Percentiles rank a stretch among this genome's conserved stretches.
Conservation (phyloP, 2,113 vertebrate species). For the Alligator sinensis region DNA sequence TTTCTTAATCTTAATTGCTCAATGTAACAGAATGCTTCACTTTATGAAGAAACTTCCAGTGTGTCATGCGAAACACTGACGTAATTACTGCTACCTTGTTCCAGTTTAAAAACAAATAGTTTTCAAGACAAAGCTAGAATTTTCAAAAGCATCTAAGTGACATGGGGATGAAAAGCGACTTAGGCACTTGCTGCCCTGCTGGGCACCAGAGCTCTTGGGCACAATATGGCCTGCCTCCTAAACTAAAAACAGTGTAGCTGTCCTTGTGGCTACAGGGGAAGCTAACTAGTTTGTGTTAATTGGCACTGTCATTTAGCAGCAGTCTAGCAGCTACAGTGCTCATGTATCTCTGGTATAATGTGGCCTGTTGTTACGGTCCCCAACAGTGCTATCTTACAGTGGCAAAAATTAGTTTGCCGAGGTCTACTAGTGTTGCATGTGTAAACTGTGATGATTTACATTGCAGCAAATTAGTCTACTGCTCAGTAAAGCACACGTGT, state of each 20-base stretch:
- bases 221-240: background rate
- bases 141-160: background rate
- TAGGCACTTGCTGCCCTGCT: background rate
- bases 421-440: too few relatives aligned
- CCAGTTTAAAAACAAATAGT: background rate
- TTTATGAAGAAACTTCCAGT: background rate
- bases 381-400: too few relatives aligned
- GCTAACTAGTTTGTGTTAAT: background rate
- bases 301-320: too few relatives aligned
- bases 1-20: constrained; percentile 7
- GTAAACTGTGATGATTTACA: too few relatives aligned
- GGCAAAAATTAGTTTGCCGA: too few relatives aligned
- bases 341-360: background rate
- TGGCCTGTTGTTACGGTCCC: background rate
- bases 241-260: background rate
- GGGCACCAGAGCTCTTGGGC: too few relatives aligned
- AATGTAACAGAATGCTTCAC: background rate
- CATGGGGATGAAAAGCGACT: background rate
- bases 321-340: too few relatives aligned
- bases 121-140: too few relatives aligned
- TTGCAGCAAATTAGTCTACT: too few relatives aligned
- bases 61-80: too few relatives aligned
- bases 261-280: background rate
- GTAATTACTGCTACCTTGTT: background rate
- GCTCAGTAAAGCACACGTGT: too few relatives aligned